A percentile compares a stretch with the other conserved stretches of the same genome.
phyloP scores from a whole-genome alignment of 2,888 invertebrate genomes.

The Chymomyza procnemis region DNA sequence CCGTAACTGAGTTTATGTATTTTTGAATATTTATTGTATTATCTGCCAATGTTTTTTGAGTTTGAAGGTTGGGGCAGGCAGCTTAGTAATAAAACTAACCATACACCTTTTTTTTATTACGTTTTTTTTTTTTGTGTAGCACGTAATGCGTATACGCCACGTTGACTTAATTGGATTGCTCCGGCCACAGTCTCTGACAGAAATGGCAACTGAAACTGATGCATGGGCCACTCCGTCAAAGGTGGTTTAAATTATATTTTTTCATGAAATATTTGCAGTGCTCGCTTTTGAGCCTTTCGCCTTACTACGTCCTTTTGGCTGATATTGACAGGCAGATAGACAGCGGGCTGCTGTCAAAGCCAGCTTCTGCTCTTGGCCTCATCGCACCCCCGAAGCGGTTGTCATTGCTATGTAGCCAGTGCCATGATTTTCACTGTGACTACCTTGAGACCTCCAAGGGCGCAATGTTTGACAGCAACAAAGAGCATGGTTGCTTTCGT shows the following conservation, averaged over 20 bases:
- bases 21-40: slow-evolving; percentile 37
- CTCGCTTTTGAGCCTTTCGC: slow-evolving; percentile 4
- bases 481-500: slow-evolving; percentile 1
- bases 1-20: slow-evolving; percentile 8
- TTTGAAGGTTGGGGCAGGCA: background rate
- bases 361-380: background rate
- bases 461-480: slow-evolving; percentile 37
- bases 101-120: background rate
- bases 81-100: slow-evolving; percentile 28
- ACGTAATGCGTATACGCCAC: background rate
- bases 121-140: background rate
- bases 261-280: slow-evolving; percentile 38
- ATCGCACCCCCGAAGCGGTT: slow-evolving; percentile 6
- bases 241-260: slow-evolving; percentile 45
- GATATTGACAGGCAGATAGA: slow-evolving; percentile 65
- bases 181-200: slow-evolving; percentile 17
- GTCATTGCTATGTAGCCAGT: slow-evolving; percentile 14
- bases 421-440: slow-evolving; percentile 21
- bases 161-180: slow-evolving; percentile 58
- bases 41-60: slow-evolving; percentile 17
- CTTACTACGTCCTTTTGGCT: background rate
- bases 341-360: slow-evolving; percentile 41
- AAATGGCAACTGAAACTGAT: slow-evolving; percentile 15
- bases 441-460: slow-evolving; percentile 25
- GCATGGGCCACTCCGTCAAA: slow-evolving; percentile 18